Evolutionary conservation across 2,113 vertebrate species (phyloP).

Genomic region (Gasterosteus nipponicus): DNA sequence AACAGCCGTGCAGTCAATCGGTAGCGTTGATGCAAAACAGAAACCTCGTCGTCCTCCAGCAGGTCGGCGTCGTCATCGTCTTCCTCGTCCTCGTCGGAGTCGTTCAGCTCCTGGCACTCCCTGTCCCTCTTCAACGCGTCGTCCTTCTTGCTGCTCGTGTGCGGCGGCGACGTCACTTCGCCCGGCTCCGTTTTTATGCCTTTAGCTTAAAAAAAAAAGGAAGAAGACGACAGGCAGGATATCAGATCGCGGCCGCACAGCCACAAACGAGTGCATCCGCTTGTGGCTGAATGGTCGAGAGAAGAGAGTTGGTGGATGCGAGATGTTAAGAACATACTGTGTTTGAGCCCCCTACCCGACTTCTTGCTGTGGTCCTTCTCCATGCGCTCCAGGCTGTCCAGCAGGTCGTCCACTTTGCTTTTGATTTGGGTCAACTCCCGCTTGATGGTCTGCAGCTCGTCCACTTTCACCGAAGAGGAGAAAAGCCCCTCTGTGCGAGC

Average conservation of each 20-base stretch:
- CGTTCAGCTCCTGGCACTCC: slow-evolving; percentile 81
- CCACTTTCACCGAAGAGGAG: slow-evolving; percentile 65
- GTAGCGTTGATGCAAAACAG: neutral
- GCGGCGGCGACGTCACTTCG: slow-evolving; percentile 75
- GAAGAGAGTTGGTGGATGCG: slow-evolving; percentile 20
- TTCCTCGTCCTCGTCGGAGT: slow-evolving; percentile 81
- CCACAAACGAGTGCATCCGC: no score
- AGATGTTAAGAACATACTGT: neutral
- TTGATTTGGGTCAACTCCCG: slow-evolving; percentile 75
- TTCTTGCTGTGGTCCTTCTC: slow-evolving; percentile 89
- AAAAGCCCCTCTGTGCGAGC: neutral
- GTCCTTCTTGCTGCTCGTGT: slow-evolving; percentile 80
- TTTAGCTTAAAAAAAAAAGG: slow-evolving; percentile 72
- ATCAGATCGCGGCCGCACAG: no score
- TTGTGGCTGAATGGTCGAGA: no score
- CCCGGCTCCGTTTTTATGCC: slow-evolving; percentile 77
- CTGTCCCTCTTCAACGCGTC: slow-evolving; percentile 83
- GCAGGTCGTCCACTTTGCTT: slow-evolving; percentile 76
- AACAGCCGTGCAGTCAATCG: no score
- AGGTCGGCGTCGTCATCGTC: slow-evolving; percentile 76
- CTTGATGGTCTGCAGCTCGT: slow-evolving; percentile 79
- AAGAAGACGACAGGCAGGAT: no score
- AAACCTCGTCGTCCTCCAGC: slow-evolving; percentile 82
- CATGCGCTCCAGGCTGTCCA: slow-evolving; percentile 85
- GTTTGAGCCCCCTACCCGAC: slow-evolving; percentile 54